These are phyloP conservation scores for Jaculus jaculus DNA, from an alignment of 2,113 vertebrate genomes.

Conservation along the genomic window DNA sequence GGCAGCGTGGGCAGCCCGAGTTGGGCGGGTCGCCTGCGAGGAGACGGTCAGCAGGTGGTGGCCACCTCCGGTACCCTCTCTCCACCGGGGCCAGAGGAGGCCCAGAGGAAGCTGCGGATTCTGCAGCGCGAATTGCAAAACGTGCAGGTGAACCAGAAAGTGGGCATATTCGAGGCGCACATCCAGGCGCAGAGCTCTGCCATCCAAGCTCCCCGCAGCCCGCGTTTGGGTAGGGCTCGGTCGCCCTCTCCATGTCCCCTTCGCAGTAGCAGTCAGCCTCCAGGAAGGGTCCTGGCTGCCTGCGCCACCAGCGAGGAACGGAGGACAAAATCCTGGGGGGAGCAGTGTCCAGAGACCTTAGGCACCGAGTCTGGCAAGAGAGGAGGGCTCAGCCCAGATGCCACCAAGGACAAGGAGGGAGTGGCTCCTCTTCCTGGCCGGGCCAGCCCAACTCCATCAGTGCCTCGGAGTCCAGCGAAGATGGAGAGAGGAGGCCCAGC, in stretches of 20 bases:
- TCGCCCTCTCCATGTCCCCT: constrained; percentile 68
- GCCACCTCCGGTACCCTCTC: not conserved
- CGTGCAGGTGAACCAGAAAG: constrained; percentile 95
- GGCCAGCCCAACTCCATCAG: not conserved
- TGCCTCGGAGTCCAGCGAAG: not conserved
- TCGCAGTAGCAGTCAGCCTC: constrained; percentile 74
- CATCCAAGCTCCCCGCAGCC: constrained; percentile 86
- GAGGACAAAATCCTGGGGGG: constrained; percentile 73
- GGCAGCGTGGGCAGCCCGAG: constrained; percentile 66
- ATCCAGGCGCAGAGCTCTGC: constrained; percentile 89
- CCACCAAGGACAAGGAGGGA: constrained; percentile 25
- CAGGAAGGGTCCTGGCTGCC: not conserved
- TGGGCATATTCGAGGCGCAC: constrained; percentile 95
- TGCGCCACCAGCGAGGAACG: not conserved
- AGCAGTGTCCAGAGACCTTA: constrained; percentile 50
- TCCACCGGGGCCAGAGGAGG: constrained; percentile 67
- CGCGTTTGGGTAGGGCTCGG: constrained; percentile 83
- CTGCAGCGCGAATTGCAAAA: constrained; percentile 93
- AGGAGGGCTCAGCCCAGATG: not conserved
- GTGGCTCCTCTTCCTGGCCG: rapidly evolving
- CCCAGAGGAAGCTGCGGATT: constrained; percentile 86
- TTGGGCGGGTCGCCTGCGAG: constrained; percentile 65
- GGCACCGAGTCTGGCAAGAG: not conserved
- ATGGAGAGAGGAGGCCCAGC: not conserved
- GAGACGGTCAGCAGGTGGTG: constrained; percentile 66